Evolutionary conservation across 2,797 vertebrate genomes (phyloP), one percentile per base, ranked within the genome.

Genomic region (Semotilus atromaculatus): DNA sequence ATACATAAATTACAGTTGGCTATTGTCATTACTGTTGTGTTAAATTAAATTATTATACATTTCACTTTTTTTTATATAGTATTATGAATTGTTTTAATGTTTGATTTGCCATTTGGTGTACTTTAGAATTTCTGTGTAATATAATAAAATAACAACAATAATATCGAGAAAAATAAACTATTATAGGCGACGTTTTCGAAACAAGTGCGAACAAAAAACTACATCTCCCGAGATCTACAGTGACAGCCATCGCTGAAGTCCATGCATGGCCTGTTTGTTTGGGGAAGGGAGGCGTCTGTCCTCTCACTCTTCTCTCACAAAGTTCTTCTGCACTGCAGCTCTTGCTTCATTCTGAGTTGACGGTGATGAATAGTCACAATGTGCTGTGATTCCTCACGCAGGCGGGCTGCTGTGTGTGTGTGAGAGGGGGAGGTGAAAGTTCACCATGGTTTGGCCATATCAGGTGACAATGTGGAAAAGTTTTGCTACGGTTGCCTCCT

Each of bases 401-500:
- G 88, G 91, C 88, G 86, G 91, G 84, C 81, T 76, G 82, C 82
- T 68, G 58, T 71, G 34, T 53, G 64, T 38, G 64, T 75, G 45
- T 60, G 51, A 75, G 40, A 72, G 58, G 60, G 38, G 80, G 86
- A 88, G 93, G 92, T 89, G 89, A 91, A 89, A 91, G 91, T 92
- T 92, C 93, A 92, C 55, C 82, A 94, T 91, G 88, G 91, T 90
- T 87, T 86, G 70, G 70, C 43, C 82, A 51, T 90, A 94, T 95
- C 94, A 90, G 91, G 87, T 95, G 91, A 92, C 94, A 85, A 70
- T 85, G 91, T 84, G 87, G 86, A 87, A 80, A 87, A 92, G 90
- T 88, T 90, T 78, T 81, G 43, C 74, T n/a, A n/a, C n/a, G n/a
- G n/a, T n/a, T 26, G 70, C 36, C 40, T 73, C 13, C 55, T 87